phyloP scores from a whole-genome alignment of 2,888 invertebrate species.

The Lithophane ornitopus region DNA sequence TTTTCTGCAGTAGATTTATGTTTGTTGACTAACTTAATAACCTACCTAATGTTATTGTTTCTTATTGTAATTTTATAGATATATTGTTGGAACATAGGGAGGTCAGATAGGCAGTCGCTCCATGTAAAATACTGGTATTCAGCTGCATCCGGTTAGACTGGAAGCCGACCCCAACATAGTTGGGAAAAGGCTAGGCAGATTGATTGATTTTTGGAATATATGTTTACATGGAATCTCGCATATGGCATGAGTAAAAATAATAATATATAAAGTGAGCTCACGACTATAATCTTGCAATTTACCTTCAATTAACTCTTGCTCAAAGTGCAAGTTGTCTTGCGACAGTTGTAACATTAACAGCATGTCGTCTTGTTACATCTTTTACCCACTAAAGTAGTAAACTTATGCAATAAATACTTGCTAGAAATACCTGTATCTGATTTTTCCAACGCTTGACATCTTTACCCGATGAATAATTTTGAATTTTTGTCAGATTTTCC shows the following conservation, averaged over 20 bases:
- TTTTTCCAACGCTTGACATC: not conserved
- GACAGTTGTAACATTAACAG: not conserved
- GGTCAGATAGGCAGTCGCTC: too few species aligned
- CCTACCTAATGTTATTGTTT: not conserved
- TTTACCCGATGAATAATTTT: not conserved
- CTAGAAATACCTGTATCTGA: not conserved
- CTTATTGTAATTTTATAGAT: not conserved
- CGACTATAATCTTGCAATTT: too few species aligned
- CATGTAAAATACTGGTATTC: too few species aligned
- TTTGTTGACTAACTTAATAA: conserved; percentile 37
- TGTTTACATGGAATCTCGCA: not conserved
- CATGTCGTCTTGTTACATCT: not conserved
- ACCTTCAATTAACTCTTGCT: not conserved
- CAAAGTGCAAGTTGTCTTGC: not conserved
- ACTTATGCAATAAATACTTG: not conserved
- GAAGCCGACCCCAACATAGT: too few species aligned
- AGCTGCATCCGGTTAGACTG: too few species aligned
- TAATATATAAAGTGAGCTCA: not conserved
- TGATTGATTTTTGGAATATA: too few species aligned
- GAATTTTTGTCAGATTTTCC: not conserved
- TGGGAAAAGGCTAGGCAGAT: too few species aligned
- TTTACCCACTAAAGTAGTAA: not conserved
- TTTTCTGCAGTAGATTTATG: conserved; percentile 11
- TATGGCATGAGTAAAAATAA: too few species aligned
- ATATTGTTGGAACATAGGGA: too few species aligned